Conservation (phyloP, 1,140 invertebrate genomes). For the Caerostris darwini region DNA sequence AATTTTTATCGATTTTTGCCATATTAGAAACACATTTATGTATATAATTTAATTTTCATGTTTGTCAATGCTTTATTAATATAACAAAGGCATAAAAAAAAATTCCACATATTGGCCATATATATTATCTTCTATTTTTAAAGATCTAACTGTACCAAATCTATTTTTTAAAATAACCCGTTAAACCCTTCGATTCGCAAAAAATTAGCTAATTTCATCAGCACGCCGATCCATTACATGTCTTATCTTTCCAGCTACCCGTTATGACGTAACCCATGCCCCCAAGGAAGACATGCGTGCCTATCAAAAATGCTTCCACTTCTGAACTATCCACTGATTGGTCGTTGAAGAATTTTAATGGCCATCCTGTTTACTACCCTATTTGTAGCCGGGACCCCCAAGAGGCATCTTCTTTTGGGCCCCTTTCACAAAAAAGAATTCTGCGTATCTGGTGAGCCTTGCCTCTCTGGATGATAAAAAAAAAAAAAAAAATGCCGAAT, state of each 20-base stretch:
- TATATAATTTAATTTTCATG: too few species aligned
- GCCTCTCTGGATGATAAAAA: not conserved
- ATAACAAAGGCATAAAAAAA: too few species aligned
- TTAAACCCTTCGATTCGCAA: not conserved
- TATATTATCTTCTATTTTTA: too few species aligned
- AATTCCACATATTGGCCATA: too few species aligned
- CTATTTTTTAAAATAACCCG: not conserved
- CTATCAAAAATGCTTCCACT: constrained; percentile 31
- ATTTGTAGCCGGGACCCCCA: constrained; percentile 56
- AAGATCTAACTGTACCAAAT: too few species aligned
- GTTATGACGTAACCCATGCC: constrained; percentile 4
- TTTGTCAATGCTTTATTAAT: too few species aligned
- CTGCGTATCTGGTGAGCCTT: constrained; percentile 3
- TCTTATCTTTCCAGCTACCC: not conserved
- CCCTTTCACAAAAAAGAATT: not conserved
- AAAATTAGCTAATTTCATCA: constrained; percentile 20
- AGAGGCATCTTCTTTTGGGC: constrained; percentile 29
- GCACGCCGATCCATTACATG: constrained; percentile 7
- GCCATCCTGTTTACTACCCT: constrained; percentile 60
- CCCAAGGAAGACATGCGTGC: not conserved
- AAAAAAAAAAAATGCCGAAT: not conserved
- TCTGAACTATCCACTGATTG: constrained; percentile 43
- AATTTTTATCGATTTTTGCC: too few species aligned
- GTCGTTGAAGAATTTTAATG: constrained; percentile 52
- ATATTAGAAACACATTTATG: too few species aligned